These are phyloP conservation scores for Tragelaphus scriptus DNA, from an alignment of 2,113 vertebrate species.

Conservation along the genomic window DNA sequence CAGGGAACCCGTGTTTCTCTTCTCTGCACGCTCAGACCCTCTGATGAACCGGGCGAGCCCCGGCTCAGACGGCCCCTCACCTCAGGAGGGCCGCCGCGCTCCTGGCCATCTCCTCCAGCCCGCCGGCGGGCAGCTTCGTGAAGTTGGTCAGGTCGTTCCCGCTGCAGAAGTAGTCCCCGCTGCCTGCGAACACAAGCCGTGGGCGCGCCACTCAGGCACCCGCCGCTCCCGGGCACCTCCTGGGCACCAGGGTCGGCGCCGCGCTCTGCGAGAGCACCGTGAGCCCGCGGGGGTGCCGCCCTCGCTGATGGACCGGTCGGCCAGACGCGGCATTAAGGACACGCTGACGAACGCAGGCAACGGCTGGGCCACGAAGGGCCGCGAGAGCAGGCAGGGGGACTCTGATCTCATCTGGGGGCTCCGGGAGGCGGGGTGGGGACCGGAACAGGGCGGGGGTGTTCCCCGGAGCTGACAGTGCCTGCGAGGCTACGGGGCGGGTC, in stretches of 20 bases:
- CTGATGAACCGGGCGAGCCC: not conserved
- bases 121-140: conserved; percentile 62
- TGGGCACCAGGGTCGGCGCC: not conserved
- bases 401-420: not conserved
- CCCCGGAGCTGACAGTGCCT: accelerated
- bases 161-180: conserved; percentile 92
- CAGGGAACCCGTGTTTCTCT: not conserved
- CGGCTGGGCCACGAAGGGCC: not conserved
- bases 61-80: conserved; percentile 72
- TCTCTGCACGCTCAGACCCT: not conserved
- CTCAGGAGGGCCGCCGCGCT: conserved; percentile 75
- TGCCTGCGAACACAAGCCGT: conserved; percentile 78
- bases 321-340: not conserved
- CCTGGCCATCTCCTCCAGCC: conserved; percentile 77
- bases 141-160: conserved; percentile 95
- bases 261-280: not conserved
- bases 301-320: not conserved
- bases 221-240: accelerated
- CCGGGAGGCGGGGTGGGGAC: too few relatives aligned
- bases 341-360: not conserved
- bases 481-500: not conserved
- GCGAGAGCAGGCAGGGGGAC: accelerated
- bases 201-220: not conserved
- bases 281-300: not conserved
- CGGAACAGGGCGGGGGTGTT: not conserved